Evolutionary conservation across 2,888 invertebrate genomes (phyloP).

Genomic region (Acanthosoma haemorrhoidale): DNA sequence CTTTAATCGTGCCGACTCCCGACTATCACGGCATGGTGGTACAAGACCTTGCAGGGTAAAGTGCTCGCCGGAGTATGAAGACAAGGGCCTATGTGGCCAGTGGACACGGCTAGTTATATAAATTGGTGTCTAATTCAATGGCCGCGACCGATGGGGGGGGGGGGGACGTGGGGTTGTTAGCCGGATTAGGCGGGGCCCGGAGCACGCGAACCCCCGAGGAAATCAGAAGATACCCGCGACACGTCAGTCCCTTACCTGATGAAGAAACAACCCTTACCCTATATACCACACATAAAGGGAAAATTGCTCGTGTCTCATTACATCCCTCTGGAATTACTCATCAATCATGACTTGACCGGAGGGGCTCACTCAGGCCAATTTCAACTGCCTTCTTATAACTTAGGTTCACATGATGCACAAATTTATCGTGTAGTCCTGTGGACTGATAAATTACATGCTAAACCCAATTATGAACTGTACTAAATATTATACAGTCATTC

Average conservation of each 20-base stretch:
- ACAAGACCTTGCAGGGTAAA: no score
- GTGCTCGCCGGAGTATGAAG: neutral
- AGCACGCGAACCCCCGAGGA: conserved; percentile 18
- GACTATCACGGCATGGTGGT: no score
- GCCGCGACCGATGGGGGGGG: neutral
- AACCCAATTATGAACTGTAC: no score
- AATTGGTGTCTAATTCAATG: conserved; percentile 27
- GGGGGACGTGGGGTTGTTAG: neutral
- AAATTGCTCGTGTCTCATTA: conserved; percentile 4
- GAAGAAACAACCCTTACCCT: conserved; percentile 8
- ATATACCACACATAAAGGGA: conserved; percentile 10
- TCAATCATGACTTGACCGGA: no score
- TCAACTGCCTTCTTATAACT: no score
- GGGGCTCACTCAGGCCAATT: no score
- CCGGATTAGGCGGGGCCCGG: neutral
- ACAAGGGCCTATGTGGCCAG: neutral
- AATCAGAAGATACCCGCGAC: conserved; percentile 14
- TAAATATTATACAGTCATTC: no score
- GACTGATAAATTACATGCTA: no score
- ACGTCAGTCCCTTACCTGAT: neutral
- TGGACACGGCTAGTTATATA: conserved; percentile 20
- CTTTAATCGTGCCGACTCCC: no score
- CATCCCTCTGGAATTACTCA: neutral
- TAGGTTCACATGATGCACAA: no score
- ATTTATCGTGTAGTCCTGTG: no score